Evolutionary conservation across 2,113 vertebrate genomes (phyloP), one percentile per base, ranked within the genome.

Genomic region (Blennius ocellaris): DNA sequence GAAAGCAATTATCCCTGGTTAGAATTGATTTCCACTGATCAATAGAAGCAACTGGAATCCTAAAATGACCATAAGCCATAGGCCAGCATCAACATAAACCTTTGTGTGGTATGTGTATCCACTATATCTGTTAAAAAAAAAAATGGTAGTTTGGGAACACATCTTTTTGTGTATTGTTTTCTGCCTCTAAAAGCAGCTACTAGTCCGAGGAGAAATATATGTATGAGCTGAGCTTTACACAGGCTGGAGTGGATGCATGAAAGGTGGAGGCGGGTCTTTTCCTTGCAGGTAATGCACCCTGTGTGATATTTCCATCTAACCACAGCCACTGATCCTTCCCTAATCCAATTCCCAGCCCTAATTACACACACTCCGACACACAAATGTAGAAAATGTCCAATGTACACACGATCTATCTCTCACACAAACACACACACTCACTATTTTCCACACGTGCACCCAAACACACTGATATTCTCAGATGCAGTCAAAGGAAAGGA

Each of bases 291-390:
- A 78, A 53, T 6, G 0, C 53, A 58, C 67, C 67, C 66, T 57
- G 43, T 59, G 73, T 73, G 81, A 90, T 86, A 86, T 85, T 87
- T 84, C 65, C 70, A 85, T 87, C 73, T 83, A 76, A 80, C 66
- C 45, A 71, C 1, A 8, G 30, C 68, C 36, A 60, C 72, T 85
- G 84, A 90, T 83, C 87, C 78, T 10, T 89, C 65, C 65, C 80
- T 88, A 87, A 92, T 87, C 83, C 83, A 83, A 89, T 90, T 79
- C 68, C 64, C 79, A 67, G 57, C 78, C 73, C 70, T 76, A 86
- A 87, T 85, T 83, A 81, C 63, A 80, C 55, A 78, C 60, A 40
- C 49, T 80, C 12, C 41, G 36, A 12, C 57, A 55, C 67, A 76
- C 77, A 80, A 63, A 74, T 38, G 60, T 57, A 30, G 21, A 30